Evolutionary conservation across 2,888 invertebrate species (phyloP).

Genomic region (Drosophila putrida): DNA sequence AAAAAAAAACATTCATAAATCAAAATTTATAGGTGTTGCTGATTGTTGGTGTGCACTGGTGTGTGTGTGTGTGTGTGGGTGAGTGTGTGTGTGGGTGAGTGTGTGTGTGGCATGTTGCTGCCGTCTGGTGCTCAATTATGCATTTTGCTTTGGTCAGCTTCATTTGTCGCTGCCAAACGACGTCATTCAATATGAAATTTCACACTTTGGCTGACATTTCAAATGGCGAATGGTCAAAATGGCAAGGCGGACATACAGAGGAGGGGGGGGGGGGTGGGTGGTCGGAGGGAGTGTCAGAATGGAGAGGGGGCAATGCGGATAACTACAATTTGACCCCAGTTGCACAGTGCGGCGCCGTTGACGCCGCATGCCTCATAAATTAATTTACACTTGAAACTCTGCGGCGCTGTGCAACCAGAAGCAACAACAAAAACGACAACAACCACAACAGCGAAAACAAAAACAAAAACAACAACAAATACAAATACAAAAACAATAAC

Average conservation of each 20-base stretch:
- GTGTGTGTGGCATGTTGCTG: slow-evolving; percentile 1
- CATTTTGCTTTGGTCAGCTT: slow-evolving; percentile 50
- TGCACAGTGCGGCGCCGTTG: slow-evolving; percentile 66
- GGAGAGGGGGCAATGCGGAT: neutral
- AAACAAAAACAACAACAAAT: slow-evolving; percentile 11
- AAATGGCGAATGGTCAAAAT: slow-evolving; percentile 43
- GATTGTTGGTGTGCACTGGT: neutral
- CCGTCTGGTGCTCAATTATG: slow-evolving; percentile 60
- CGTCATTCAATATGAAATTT: slow-evolving; percentile 76
- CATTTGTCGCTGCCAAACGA: slow-evolving; percentile 62
- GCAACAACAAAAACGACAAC: slow-evolving; percentile 40
- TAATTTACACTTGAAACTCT: slow-evolving; percentile 79
- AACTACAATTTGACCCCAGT: slow-evolving; percentile 44
- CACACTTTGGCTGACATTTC: slow-evolving; percentile 76
- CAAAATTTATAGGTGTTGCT: neutral
- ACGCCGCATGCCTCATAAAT: slow-evolving; percentile 76
- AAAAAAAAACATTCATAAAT: slow-evolving; percentile 12
- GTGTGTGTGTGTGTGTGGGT: neutral
- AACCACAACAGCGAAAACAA: slow-evolving; percentile 19
- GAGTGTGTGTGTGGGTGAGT: neutral
- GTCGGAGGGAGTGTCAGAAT: neutral
- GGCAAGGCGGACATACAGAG: slow-evolving; percentile 6
- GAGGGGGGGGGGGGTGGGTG: slow-evolving; percentile 1
- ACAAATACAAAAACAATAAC: slow-evolving; percentile 11
- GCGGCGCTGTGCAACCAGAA: slow-evolving; percentile 52